These are phyloP conservation scores for Asarcornis scutulata DNA, from an alignment of 2,113 vertebrate genomes.

Conservation along the genomic window DNA sequence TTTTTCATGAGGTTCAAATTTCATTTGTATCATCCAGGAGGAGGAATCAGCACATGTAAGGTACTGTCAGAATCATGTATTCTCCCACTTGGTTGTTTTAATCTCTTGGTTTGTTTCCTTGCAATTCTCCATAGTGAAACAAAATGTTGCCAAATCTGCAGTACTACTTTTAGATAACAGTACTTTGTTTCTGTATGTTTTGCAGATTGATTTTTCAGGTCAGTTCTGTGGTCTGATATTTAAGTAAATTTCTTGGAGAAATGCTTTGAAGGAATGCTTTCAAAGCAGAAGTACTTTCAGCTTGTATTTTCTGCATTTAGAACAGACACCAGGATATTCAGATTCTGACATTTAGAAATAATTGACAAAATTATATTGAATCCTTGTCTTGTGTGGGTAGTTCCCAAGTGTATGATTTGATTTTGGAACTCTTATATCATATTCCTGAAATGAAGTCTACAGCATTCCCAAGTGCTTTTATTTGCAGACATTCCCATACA, in stretches of 20 bases:
- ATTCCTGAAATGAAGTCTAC: background rate
- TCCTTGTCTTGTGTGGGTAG: background rate
- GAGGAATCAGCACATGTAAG: background rate
- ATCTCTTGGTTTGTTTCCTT: background rate
- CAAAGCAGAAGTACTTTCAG: background rate
- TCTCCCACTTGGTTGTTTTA: background rate
- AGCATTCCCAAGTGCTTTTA: background rate
- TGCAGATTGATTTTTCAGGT: background rate
- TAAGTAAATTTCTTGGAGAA: background rate
- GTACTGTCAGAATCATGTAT: background rate
- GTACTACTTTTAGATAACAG: background rate
- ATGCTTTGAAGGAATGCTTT: background rate
- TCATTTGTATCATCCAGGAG: background rate
- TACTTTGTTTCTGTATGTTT: background rate
- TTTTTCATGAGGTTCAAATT: slow-evolving; percentile 13
- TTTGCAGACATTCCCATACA: background rate
- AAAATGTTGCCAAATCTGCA: background rate
- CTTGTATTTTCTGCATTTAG: background rate
- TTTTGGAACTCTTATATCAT: background rate
- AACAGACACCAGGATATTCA: background rate
- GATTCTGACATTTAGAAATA: background rate
- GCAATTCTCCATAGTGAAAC: background rate
- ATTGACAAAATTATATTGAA: background rate
- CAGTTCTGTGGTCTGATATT: background rate
- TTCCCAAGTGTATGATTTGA: background rate